These are phyloP conservation scores for Streblospio benedicti DNA, from an alignment of 1,140 invertebrate genomes.

Conservation along the genomic window DNA sequence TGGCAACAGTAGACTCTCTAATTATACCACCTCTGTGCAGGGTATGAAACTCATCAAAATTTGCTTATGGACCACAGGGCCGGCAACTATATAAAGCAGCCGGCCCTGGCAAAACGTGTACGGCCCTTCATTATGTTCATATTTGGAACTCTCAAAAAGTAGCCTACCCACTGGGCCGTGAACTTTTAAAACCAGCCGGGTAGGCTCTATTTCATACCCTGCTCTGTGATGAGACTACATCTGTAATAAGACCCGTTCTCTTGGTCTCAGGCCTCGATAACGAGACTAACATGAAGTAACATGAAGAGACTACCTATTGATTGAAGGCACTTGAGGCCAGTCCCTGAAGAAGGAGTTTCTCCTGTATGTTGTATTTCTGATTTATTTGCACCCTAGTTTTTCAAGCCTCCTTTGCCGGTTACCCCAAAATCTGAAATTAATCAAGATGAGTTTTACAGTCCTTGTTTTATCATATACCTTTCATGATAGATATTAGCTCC, in stretches of 20 bases:
- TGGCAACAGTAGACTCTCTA: not conserved
- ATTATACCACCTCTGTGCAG: not conserved
- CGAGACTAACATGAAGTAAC: too few species aligned
- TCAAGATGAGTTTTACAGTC: slow-evolving; percentile 12
- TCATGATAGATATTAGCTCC: slow-evolving; percentile 11
- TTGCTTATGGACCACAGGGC: slow-evolving; percentile 14
- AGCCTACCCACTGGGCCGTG: slow-evolving; percentile 16
- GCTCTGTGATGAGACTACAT: too few species aligned
- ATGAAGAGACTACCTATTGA: too few species aligned
- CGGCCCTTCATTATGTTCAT: not conserved
- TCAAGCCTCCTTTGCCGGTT: slow-evolving; percentile 8
- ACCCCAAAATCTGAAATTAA: slow-evolving; percentile 21
- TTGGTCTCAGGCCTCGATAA: too few species aligned
- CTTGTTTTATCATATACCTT: slow-evolving; percentile 18
- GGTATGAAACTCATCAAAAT: not conserved
- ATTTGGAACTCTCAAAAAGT: not conserved
- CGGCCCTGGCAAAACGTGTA: not conserved
- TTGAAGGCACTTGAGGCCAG: too few species aligned
- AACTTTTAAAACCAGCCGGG: too few species aligned
- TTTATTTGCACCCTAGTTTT: slow-evolving; percentile 20
- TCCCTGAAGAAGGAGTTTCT: too few species aligned
- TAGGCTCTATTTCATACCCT: too few species aligned
- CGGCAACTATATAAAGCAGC: not conserved
- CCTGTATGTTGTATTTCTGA: too few species aligned
- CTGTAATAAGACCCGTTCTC: too few species aligned